These are phyloP conservation scores for Polydrusus pterygomalis DNA, from an alignment of 2,888 invertebrate genomes.

Conservation along the genomic window DNA sequence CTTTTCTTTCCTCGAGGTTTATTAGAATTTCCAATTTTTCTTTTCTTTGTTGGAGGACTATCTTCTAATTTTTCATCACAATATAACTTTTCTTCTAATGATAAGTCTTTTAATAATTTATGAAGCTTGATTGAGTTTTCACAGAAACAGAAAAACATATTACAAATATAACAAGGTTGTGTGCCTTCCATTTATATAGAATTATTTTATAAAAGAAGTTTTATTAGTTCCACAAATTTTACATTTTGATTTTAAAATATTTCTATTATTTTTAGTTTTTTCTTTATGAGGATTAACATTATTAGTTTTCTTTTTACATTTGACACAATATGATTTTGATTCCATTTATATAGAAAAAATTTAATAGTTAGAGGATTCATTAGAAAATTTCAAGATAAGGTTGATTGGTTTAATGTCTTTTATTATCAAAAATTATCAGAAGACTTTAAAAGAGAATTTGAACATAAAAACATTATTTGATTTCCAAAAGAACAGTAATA, in stretches of 20 bases:
- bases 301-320: not conserved
- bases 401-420: not conserved
- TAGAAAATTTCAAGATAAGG: too few species aligned
- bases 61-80: not conserved
- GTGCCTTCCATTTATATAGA: too few species aligned
- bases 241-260: not conserved
- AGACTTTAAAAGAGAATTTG: not conserved
- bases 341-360: conserved; percentile 3
- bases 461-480: not conserved
- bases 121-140: too few species aligned
- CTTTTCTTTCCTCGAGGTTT: not conserved
- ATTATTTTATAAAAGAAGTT: not conserved
- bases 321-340: not conserved
- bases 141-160: not conserved
- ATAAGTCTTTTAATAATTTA: not conserved
- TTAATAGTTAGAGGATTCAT: not conserved
- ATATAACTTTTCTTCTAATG: not conserved
- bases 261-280: conserved; percentile 1
- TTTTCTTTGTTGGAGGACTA: not conserved
- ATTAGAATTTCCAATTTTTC: not conserved
- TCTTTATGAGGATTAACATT: not conserved
- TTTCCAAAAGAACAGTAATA: conserved; percentile 1
- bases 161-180: not conserved
- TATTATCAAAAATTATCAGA: not conserved
- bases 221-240: not conserved